phyloP scores from a whole-genome alignment of 2,888 invertebrate genomes.

The Alloscopus bannaensis region DNA sequence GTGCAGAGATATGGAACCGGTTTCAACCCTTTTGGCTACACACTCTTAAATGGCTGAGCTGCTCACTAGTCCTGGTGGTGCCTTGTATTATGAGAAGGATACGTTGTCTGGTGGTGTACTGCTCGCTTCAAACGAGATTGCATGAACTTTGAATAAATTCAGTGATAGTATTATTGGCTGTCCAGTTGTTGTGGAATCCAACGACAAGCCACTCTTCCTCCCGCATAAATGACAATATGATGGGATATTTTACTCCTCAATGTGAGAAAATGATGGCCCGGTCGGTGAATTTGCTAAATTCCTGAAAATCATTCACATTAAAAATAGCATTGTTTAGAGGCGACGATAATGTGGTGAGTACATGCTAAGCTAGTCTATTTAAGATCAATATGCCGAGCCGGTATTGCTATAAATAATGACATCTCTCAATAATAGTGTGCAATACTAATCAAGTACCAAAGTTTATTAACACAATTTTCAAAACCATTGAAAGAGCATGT shows the following conservation, averaged over 20 bases:
- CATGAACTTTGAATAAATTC: background rate
- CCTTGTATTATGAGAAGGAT: background rate
- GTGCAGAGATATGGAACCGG: conserved; percentile 59
- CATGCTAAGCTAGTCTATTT: too few species aligned
- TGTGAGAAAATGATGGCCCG: too few species aligned
- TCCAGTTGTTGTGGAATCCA: conserved; percentile 57
- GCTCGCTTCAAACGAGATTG: background rate
- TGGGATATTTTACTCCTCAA: background rate
- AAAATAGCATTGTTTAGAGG: too few species aligned
- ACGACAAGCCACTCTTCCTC: conserved; percentile 64
- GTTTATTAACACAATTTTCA: too few species aligned
- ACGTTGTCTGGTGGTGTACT: background rate
- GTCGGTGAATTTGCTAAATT: conserved; percentile 49
- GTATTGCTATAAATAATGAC: too few species aligned
- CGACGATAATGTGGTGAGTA: too few species aligned
- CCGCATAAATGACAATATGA: too few species aligned
- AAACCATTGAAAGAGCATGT: too few species aligned
- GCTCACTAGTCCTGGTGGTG: background rate
- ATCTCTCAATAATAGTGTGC: too few species aligned
- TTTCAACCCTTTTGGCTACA: conserved; percentile 54
- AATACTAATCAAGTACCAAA: too few species aligned
- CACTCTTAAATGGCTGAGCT: background rate
- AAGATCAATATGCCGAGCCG: too few species aligned
- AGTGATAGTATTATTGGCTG: conserved; percentile 42
- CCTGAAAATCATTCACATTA: conserved; percentile 54